phyloP scores from a whole-genome alignment of 1,140 invertebrate genomes.

The Stegodyphus mimosarum region DNA sequence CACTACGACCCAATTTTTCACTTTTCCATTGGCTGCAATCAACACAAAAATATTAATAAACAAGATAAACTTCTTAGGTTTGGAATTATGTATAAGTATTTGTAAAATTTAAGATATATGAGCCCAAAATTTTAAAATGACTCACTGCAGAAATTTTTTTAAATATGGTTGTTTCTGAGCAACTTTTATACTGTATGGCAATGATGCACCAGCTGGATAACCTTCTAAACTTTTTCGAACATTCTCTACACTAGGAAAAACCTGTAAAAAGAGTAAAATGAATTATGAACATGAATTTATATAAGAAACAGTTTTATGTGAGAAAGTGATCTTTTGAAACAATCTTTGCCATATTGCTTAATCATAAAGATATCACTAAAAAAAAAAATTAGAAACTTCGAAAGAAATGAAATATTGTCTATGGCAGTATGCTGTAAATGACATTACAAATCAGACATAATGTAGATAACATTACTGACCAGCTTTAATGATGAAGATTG shows the following conservation, averaged over 20 bases:
- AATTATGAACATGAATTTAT: not conserved
- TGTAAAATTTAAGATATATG: no score
- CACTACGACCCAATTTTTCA: constrained; percentile 74
- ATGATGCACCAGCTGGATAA: constrained; percentile 82
- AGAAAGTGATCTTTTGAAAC: no score
- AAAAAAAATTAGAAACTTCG: no score
- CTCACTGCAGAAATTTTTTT: constrained; percentile 80
- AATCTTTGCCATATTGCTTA: no score
- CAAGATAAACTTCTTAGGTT: not conserved
- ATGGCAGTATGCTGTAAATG: no score
- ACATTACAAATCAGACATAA: no score
- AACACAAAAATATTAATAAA: not conserved
- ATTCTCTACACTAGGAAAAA: constrained; percentile 82
- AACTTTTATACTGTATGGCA: constrained; percentile 84
- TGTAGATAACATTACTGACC: constrained; percentile 62
- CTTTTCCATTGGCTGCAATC: constrained; percentile 85
- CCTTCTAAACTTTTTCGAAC: constrained; percentile 86
- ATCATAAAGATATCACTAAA: no score
- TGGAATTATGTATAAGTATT: not conserved
- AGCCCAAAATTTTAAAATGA: constrained; percentile 59
- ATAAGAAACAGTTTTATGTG: not conserved
- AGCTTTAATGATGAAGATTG: constrained; percentile 65
- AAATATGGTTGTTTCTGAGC: constrained; percentile 91
- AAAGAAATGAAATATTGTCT: no score
- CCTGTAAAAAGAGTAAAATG: constrained; percentile 67